phyloP scores from a whole-genome alignment of 2,113 vertebrate species.

The Bubalus kerabau region DNA sequence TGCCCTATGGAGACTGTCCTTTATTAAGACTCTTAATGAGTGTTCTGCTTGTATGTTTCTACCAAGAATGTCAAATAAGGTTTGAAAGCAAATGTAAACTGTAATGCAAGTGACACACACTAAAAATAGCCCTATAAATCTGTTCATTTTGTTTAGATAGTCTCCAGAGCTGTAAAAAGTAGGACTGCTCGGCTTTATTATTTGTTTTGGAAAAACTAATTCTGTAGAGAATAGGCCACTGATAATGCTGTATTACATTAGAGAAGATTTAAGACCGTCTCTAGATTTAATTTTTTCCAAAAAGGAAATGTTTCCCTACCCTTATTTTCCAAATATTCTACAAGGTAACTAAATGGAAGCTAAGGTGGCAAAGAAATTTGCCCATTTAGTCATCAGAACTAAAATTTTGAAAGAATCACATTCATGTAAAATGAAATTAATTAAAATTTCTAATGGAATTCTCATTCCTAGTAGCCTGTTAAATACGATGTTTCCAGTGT shows the following conservation, averaged over 20 bases:
- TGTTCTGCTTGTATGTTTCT: slow-evolving; percentile 76
- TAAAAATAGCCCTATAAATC: slow-evolving; percentile 81
- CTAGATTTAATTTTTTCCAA: slow-evolving; percentile 58
- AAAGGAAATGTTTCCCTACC: neutral
- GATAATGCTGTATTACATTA: slow-evolving; percentile 66
- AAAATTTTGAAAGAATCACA: slow-evolving; percentile 6
- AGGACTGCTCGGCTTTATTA: slow-evolving; percentile 75
- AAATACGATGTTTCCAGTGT: slow-evolving; percentile 53
- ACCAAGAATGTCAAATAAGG: slow-evolving; percentile 77
- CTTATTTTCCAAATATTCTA: slow-evolving; percentile 39
- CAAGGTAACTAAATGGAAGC: neutral
- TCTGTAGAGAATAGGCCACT: slow-evolving; percentile 70
- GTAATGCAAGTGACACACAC: slow-evolving; percentile 75
- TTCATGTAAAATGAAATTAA: slow-evolving; percentile 66
- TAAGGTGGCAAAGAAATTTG: neutral
- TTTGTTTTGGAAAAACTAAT: slow-evolving; percentile 73
- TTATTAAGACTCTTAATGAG: slow-evolving; percentile 81
- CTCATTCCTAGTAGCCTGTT: slow-evolving; percentile 56
- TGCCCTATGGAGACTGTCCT: slow-evolving; percentile 79
- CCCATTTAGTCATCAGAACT: slow-evolving; percentile 31
- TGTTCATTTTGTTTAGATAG: slow-evolving; percentile 82
- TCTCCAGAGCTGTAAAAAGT: slow-evolving; percentile 79
- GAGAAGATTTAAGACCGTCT: slow-evolving; percentile 60
- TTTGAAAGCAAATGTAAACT: slow-evolving; percentile 79
- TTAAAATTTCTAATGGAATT: slow-evolving; percentile 57